Evolutionary conservation across 2,113 vertebrate genomes (phyloP).

Genomic region (Pedionomus torquatus): DNA sequence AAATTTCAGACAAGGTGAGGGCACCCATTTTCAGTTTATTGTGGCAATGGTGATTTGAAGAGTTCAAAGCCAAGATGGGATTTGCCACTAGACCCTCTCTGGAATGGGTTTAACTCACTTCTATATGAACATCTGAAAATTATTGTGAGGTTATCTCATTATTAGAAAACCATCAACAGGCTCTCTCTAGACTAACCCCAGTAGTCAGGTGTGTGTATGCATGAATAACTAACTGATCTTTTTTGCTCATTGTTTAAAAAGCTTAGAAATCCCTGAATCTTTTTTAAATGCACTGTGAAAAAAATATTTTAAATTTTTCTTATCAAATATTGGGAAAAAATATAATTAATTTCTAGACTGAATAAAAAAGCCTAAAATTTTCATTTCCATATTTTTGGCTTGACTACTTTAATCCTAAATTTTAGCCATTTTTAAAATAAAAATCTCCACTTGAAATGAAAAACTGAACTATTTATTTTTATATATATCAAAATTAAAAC

Average conservation of each 20-base stretch:
- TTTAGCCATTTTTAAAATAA: neutral
- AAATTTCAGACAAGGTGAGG: neutral
- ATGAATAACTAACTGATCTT: neutral
- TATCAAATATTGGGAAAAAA: neutral
- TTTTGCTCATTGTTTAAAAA: neutral
- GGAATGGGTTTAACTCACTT: neutral
- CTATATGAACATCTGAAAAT: neutral
- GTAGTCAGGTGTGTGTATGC: neutral
- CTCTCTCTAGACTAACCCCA: neutral
- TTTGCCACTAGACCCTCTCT: neutral
- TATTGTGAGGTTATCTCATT: neutral
- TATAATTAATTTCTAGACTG: neutral
- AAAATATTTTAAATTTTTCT: neutral
- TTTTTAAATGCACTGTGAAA: neutral
- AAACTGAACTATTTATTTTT: neutral
- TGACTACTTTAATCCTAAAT: neutral
- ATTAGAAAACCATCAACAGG: neutral
- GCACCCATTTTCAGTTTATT: neutral
- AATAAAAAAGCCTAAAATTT: neutral
- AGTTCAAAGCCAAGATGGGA: neutral
- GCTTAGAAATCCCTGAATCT: accelerated
- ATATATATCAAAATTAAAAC: neutral
- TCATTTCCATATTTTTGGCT: neutral
- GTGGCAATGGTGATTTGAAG: neutral
- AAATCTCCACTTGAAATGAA: neutral